Base-by-base conservation (phyloP, 2,113 vertebrate species). In the zebrafish (Danio rerio) region DNA sequence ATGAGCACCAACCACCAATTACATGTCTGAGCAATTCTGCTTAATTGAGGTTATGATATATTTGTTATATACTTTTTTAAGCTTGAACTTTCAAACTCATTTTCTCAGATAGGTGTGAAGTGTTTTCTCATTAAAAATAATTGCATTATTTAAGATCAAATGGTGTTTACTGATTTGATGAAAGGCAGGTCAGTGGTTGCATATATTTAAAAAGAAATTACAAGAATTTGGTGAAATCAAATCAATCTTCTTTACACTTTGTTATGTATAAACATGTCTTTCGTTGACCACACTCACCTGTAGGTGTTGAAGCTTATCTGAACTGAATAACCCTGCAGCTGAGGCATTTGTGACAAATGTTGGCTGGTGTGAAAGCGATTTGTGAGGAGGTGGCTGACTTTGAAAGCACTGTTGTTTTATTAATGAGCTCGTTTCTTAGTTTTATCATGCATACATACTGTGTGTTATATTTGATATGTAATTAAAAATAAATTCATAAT, bases 361-460 rank as follows among this genome's bases (percentile, higher is more conserved):
- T 72, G 45, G 15, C 69, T 72, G 65, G 43, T 69, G 69, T 20
- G 21, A 72, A 53, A 72, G 21, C 52, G 69, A 72, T 72, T 72
- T 53, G 20, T 53, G 50, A 53, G 69, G 13, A 50, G 50, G 20
- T n/a, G n/a, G 49, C 11, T 62, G 74, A n/a, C 56, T 61, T 42
- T 77, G 43, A 61, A 62, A 69, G 65, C n/a, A 18, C 16, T 47
- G 43, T 4, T 49, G 43, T 69, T 49, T n/a, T 47, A 68, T 18
- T 47, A 68, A 68, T 47, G 16, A 47, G 18, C 8, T 8, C n/a
- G 15, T 66, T 42, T 66, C 5, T n/a, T 8, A 5, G 12, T 65
- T 2, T 62, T n/a, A 45, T 9, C 16, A 0, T 45, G 11, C 20
- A 49, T 63, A 18, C 15, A 58, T 9, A n/a, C 56, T 58, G 18